These are phyloP conservation scores for Eulacestoma nigropectus DNA, from an alignment of 2,113 vertebrate genomes.

Conservation along the genomic window DNA sequence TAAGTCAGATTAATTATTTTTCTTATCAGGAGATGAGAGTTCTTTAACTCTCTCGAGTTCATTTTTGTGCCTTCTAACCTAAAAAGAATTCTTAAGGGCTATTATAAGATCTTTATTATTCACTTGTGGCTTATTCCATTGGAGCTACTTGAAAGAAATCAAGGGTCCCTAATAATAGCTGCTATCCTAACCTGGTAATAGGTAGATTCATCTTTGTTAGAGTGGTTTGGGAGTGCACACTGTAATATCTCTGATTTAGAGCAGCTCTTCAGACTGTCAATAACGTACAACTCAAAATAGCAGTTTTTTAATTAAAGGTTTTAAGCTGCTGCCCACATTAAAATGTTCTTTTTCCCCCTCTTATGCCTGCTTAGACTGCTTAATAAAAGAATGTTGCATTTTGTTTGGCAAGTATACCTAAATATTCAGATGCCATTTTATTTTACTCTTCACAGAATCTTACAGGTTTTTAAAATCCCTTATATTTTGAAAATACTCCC, in stretches of 20 bases:
- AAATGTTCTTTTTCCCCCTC: not conserved
- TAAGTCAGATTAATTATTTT: constrained; percentile 82
- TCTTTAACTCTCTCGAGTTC: constrained; percentile 74
- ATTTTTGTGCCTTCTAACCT: constrained; percentile 73
- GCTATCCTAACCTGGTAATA: constrained; percentile 72
- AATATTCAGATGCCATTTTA: constrained; percentile 8
- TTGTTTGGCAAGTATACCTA: not conserved
- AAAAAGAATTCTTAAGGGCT: constrained; percentile 76
- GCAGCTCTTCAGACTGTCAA: constrained; percentile 70
- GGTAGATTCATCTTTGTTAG: constrained; percentile 73
- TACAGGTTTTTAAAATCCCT: not conserved
- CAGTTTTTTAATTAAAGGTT: constrained; percentile 55
- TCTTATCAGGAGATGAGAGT: constrained; percentile 74
- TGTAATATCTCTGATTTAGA: constrained; percentile 71
- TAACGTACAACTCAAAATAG: constrained; percentile 69
- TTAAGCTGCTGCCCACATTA: constrained; percentile 15
- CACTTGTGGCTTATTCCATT: constrained; percentile 77
- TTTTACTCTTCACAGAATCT: not conserved
- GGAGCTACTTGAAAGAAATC: constrained; percentile 75
- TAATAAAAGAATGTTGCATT: constrained; percentile 11
- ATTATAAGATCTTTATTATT: constrained; percentile 83
- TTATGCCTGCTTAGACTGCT: not conserved
- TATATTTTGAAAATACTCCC: not conserved
- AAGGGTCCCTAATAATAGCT: constrained; percentile 73
- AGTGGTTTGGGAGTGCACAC: constrained; percentile 58